Conservation (phyloP, 2,113 vertebrate species). For the Sisor rabdophorus region DNA sequence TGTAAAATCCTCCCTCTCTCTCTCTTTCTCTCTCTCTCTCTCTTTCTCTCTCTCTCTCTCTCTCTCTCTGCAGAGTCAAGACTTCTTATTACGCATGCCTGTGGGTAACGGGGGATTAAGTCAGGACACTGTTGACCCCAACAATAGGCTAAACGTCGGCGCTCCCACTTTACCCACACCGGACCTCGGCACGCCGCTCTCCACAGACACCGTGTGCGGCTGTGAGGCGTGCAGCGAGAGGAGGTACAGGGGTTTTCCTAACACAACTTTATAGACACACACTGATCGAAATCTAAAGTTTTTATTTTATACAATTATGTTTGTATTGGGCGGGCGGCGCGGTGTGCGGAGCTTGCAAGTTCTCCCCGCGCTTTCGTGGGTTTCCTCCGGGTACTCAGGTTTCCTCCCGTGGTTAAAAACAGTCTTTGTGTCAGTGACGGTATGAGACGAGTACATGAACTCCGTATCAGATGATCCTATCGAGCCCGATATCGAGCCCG, state of each 20-base stretch:
- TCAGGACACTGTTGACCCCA: constrained; percentile 72
- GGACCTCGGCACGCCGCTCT: constrained; percentile 71
- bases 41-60: background rate
- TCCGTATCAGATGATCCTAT: too few relatives aligned
- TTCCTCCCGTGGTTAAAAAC: too few relatives aligned
- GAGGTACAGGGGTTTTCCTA: constrained; percentile 68
- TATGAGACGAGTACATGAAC: too few relatives aligned
- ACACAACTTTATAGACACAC: background rate
- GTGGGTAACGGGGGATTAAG: constrained; percentile 78
- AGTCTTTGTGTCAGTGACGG: too few relatives aligned
- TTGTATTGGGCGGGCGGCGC: too few relatives aligned
- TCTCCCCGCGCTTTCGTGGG: too few relatives aligned
- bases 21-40: background rate
- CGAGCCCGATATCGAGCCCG: too few relatives aligned
- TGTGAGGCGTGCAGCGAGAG: constrained; percentile 92
- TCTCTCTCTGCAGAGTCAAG: constrained; percentile 74
- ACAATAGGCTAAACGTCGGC: constrained; percentile 76
- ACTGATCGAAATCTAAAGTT: background rate
- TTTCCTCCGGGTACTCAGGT: too few relatives aligned
- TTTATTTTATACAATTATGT: too few relatives aligned
- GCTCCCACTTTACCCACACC: constrained; percentile 77
- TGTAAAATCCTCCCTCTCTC: background rate
- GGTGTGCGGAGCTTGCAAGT: too few relatives aligned
- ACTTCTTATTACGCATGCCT: constrained; percentile 90
- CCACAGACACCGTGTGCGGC: constrained; percentile 79